Evolutionary conservation across 1,140 invertebrate species (phyloP).

Genomic region (Drosophila bipectinata): DNA sequence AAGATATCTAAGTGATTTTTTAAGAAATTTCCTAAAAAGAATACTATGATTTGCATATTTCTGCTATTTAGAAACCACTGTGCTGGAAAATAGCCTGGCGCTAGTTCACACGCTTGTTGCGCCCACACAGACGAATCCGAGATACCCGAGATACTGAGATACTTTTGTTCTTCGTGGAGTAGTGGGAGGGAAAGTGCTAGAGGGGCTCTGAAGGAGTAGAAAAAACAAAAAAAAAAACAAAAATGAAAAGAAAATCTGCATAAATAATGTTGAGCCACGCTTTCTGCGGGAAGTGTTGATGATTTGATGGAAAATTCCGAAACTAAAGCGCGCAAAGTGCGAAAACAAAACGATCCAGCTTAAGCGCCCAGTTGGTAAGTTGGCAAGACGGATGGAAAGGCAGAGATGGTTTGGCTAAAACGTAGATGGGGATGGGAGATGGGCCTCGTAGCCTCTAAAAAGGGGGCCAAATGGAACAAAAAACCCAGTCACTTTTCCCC

Average conservation of each 20-base stretch:
- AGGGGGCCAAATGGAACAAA: neutral
- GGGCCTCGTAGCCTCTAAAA: neutral
- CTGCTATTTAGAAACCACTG: constrained; percentile 24
- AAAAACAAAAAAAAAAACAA: constrained; percentile 18
- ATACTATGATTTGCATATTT: neutral
- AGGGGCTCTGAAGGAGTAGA: neutral
- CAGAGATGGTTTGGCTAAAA: neutral
- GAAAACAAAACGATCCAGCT: constrained; percentile 44
- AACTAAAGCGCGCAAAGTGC: constrained; percentile 63
- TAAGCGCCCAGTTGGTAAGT: constrained; percentile 20
- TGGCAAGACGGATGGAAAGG: constrained; percentile 13
- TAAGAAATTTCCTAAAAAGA: too few relatives aligned
- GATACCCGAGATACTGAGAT: neutral
- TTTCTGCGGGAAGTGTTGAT: constrained; percentile 67
- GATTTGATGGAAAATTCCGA: constrained; percentile 72
- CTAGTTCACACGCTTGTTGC: constrained; percentile 78
- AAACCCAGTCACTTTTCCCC: neutral
- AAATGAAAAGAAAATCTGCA: constrained; percentile 60
- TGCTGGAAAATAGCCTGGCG: constrained; percentile 39
- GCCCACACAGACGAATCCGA: constrained; percentile 44
- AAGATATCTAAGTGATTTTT: too few relatives aligned
- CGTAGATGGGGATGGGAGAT: neutral
- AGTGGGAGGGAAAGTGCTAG: neutral
- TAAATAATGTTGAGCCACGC: constrained; percentile 73
- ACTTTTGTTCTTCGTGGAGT: constrained; percentile 49